Evolutionary conservation across 2,797 vertebrate genomes (phyloP), one percentile per base, ranked within the genome.

Genomic region (Loriculus beryllinus): DNA sequence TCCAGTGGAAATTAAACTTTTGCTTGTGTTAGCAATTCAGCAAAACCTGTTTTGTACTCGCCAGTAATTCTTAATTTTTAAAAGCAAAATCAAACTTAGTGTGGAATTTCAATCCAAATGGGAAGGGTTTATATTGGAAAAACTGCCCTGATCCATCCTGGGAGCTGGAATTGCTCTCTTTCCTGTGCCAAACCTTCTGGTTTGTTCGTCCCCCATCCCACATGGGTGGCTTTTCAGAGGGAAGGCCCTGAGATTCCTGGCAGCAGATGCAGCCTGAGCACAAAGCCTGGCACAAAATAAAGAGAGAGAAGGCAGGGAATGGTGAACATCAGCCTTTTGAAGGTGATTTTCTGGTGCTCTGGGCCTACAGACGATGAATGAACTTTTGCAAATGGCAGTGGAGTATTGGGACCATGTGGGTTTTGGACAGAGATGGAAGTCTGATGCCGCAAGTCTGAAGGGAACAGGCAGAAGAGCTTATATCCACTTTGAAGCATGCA

Each of bases 271-370:
- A 49, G n/a, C 7, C 11, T 12, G 35, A 68, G 17, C 2, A 2
- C 85, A 49, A 59, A 67, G 19, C 23, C 39, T 40, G 33, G n/a
- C 15, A 14, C 16, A 26, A 54, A 82, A 48, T 54, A 14, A 47
- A 31, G 47, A 3, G 4, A 25, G 31, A 9, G 3, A 0, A 48
- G 33, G 7, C 14, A 9, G 19, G 47, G n/a, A 23, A 7, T 4
- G 52, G 70, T 60, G 62, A 49, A 14, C 7, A 2, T 26, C 21
- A 49, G 54, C 54, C 29, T 39, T 77, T 33, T 51, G 19, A n/a
- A n/a, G 18, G n/a, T 18, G 54, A 33, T 49, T 60, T 39, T 19
- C 45, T n/a, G 62, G 4, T 51, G 37, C 63, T 45, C 63, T n/a
- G 37, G 40, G 31, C 4, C 4, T 20, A 3, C 48, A 37, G 63